Conservation (phyloP, 23 tunicate genomes). For the Botrylloides violaceus region DNA sequence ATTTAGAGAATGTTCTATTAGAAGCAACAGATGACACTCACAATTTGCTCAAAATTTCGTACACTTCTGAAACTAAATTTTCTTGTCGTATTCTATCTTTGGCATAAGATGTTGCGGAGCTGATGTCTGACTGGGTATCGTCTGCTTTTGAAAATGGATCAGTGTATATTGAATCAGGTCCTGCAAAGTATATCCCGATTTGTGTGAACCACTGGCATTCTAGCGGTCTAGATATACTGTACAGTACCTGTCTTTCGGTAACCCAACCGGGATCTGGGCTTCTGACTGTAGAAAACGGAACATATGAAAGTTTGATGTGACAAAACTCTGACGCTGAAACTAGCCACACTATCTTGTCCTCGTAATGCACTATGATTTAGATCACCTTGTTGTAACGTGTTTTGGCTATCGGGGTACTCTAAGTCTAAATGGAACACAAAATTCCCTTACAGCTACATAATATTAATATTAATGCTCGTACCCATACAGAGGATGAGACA, state of each 20-base stretch:
- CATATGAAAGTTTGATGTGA: not conserved
- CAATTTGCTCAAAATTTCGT: not conserved
- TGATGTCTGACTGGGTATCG: not conserved
- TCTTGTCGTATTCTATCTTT: not conserved
- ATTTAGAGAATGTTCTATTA: not conserved
- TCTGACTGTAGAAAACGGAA: not conserved
- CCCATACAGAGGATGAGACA: slow-evolving; percentile 47
- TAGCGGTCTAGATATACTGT: too few species aligned
- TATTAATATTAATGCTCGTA: too few species aligned
- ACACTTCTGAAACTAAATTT: not conserved
- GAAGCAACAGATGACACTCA: not conserved
- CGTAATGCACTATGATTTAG: too few species aligned
- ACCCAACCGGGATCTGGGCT: slow-evolving; percentile 1
- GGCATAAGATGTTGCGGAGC: not conserved
- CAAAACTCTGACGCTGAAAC: not conserved
- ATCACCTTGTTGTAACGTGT: too few species aligned
- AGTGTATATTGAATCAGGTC: not conserved
- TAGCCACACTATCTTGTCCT: too few species aligned
- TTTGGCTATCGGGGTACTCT: too few species aligned
- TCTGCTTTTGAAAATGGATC: not conserved
- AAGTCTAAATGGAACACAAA: too few species aligned
- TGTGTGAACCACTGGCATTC: too few species aligned
- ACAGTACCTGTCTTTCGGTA: slow-evolving; percentile 2
- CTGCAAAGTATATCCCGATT: not conserved
- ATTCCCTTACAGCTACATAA: too few species aligned